Conservation (phyloP, 2,888 invertebrate species). For the Parnassius mnemosyne region DNA sequence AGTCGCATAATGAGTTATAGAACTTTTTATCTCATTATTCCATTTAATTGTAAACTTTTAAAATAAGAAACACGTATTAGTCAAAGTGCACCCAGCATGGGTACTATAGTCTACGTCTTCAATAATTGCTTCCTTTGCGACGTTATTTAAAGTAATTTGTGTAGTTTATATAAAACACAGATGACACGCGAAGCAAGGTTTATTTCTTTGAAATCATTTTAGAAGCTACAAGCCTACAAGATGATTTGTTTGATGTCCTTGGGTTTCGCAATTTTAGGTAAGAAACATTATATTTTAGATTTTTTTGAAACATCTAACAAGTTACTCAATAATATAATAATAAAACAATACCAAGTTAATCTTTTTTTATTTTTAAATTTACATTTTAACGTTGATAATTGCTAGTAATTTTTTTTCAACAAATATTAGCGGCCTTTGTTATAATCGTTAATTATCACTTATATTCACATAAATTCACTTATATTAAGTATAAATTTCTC, state of each 20-base stretch:
- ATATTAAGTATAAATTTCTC: not conserved
- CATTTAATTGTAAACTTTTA: too few species aligned
- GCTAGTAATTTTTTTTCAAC: too few species aligned
- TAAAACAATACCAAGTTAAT: not conserved
- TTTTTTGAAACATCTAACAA: not conserved
- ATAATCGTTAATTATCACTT: too few species aligned
- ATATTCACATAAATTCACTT: not conserved
- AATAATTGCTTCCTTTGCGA: conserved; percentile 71
- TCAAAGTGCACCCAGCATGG: too few species aligned
- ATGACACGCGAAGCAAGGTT: conserved; percentile 49
- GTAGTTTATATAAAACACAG: conserved; percentile 69
- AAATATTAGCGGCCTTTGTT: too few species aligned
- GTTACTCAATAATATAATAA: too few species aligned
- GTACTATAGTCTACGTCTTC: conserved; percentile 19
- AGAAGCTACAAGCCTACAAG: conserved; percentile 42
- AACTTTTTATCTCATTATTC: too few species aligned
- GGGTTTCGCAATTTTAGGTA: conserved; percentile 53
- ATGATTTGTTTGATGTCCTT: conserved; percentile 47
- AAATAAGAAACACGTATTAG: too few species aligned
- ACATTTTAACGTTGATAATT: too few species aligned
- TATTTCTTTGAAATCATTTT: conserved; percentile 46
- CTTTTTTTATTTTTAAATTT: not conserved
- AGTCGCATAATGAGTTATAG: too few species aligned
- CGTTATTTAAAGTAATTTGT: conserved; percentile 69
- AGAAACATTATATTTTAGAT: conserved; percentile 34